phyloP scores from a whole-genome alignment of 35 echinoderm and acorn worm genomes.

The Acanthaster planci region DNA sequence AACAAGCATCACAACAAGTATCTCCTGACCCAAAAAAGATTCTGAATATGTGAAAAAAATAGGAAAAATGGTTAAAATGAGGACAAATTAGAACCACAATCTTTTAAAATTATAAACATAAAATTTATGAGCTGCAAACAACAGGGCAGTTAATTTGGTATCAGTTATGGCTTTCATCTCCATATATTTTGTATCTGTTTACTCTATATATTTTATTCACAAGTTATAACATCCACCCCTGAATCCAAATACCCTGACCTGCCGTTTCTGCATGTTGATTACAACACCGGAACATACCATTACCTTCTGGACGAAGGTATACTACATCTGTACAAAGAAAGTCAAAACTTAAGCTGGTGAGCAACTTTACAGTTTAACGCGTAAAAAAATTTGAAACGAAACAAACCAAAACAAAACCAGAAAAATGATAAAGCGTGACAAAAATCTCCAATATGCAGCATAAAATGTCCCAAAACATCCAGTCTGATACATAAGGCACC shows the following conservation, averaged over 20 bases:
- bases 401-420: no score
- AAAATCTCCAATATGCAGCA: not conserved
- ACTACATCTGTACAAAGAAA: conserved; percentile 12
- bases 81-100: not conserved
- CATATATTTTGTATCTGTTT: not conserved
- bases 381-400: no score
- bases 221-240: conserved; percentile 11
- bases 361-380: conserved; percentile 9
- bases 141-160: not conserved
- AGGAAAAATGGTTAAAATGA: not conserved
- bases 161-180: not conserved
- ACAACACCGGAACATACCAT: conserved; percentile 10
- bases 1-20: no score
- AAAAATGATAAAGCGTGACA: not conserved
- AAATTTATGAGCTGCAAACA: not conserved
- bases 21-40: no score
- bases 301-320: not conserved
- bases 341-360: not conserved
- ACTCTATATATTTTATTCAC: conserved; percentile 27
- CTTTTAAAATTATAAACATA: conserved; percentile 2
- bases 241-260: conserved; percentile 5
- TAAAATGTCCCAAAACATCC: not conserved
- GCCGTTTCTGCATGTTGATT: not conserved
- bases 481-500: conserved; percentile 19
- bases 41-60: no score